These are phyloP conservation scores for Drosophila kanekoi DNA, from an alignment of 2,888 invertebrate genomes.

Conservation along the genomic window DNA sequence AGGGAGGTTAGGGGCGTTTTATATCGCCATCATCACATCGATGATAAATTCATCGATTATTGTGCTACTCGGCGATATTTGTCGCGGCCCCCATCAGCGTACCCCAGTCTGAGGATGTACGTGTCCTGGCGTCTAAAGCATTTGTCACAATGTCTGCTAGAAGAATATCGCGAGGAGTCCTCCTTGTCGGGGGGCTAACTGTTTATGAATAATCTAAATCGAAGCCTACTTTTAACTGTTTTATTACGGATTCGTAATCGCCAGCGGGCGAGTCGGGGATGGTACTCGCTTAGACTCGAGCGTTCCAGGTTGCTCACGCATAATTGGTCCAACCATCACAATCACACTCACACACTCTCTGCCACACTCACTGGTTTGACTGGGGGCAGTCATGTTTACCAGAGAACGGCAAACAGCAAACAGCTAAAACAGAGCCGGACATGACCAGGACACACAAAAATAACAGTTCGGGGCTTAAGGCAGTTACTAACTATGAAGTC, in stretches of 20 bases:
- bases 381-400: neutral
- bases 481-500: neutral
- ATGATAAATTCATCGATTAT: slow-evolving; percentile 55
- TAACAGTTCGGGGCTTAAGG: slow-evolving; percentile 3
- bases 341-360: neutral
- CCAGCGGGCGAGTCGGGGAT: neutral
- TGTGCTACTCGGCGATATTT: neutral
- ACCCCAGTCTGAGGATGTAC: slow-evolving; percentile 3
- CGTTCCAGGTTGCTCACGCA: slow-evolving; percentile 20
- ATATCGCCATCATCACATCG: slow-evolving; percentile 7
- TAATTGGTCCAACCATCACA: slow-evolving; percentile 33
- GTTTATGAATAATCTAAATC: slow-evolving; percentile 22
- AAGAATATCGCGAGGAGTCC: neutral
- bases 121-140: slow-evolving; percentile 19
- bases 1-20: neutral
- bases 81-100: neutral
- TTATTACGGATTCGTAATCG: slow-evolving; percentile 2
- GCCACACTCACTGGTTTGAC: neutral
- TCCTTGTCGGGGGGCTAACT: neutral
- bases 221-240: slow-evolving; percentile 6
- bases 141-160: slow-evolving; percentile 16
- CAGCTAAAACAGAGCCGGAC: slow-evolving; percentile 4
- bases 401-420: neutral
- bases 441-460: slow-evolving; percentile 21
- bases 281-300: neutral